phyloP scores from a whole-genome alignment of 2,113 vertebrate genomes.

The Caracal caracal region DNA sequence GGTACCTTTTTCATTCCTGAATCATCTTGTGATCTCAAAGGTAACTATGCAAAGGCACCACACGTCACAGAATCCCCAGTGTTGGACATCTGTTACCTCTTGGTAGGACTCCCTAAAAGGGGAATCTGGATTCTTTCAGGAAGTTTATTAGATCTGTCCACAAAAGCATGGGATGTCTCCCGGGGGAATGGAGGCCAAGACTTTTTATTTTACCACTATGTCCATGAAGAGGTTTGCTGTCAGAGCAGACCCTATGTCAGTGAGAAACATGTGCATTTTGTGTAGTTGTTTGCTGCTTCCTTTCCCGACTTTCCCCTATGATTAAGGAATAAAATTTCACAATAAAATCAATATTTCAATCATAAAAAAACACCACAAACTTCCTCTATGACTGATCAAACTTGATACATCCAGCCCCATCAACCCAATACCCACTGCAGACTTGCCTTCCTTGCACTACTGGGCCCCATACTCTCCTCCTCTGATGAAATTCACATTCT shows the following conservation, averaged over 20 bases:
- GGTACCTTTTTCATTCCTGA: neutral
- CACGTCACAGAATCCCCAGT: neutral
- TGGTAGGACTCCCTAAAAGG: neutral
- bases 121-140: neutral
- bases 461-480: neutral
- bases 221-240: neutral
- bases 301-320: neutral
- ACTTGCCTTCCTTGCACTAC: neutral
- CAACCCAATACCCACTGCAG: neutral
- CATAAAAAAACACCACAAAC: neutral
- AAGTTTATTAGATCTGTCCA: neutral
- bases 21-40: neutral
- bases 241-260: neutral
- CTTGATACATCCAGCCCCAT: neutral
- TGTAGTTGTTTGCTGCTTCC: neutral
- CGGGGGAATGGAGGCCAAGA: neutral
- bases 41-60: neutral
- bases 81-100: neutral
- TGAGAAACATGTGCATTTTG: neutral
- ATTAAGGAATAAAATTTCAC: conserved; percentile 64
- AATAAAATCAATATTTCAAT: conserved; percentile 37
- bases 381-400: conserved; percentile 25
- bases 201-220: neutral
- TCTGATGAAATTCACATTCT: neutral
- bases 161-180: neutral